Conservation (phyloP, 2,888 invertebrate species). For the Dicyrtomina minuta region DNA sequence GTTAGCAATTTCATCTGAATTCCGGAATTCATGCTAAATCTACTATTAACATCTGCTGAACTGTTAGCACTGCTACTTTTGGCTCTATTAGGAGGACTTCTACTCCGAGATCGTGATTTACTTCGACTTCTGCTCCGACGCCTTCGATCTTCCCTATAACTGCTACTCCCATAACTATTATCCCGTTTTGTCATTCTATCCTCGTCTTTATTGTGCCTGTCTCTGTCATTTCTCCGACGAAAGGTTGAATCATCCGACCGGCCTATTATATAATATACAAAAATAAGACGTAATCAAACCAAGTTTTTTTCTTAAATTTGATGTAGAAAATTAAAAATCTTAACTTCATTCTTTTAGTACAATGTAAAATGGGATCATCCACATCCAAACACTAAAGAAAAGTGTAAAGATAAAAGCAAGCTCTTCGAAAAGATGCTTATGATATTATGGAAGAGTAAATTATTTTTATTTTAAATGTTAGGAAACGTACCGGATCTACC, state of each 20-base stretch:
- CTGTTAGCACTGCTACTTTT: background rate
- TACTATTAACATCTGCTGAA: slow-evolving; percentile 5
- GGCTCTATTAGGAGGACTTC: background rate
- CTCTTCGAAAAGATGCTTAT: too few species aligned
- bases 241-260: background rate
- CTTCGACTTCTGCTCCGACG: slow-evolving; percentile 17
- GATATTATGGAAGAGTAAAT: too few species aligned
- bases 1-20: slow-evolving; percentile 29
- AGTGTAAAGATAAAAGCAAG: too few species aligned
- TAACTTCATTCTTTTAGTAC: too few species aligned
- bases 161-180: background rate
- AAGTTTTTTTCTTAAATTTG: background rate
- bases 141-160: background rate
- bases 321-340: too few species aligned
- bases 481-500: background rate
- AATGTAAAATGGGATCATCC: too few species aligned
- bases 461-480: too few species aligned
- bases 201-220: background rate
- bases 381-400: too few species aligned
- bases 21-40: slow-evolving; percentile 10
- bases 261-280: too few species aligned
- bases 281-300: background rate
- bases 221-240: background rate
- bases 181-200: background rate
- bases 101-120: slow-evolving; percentile 7